phyloP scores from a whole-genome alignment of 2,113 vertebrate genomes.

The Halcyon senegalensis region DNA sequence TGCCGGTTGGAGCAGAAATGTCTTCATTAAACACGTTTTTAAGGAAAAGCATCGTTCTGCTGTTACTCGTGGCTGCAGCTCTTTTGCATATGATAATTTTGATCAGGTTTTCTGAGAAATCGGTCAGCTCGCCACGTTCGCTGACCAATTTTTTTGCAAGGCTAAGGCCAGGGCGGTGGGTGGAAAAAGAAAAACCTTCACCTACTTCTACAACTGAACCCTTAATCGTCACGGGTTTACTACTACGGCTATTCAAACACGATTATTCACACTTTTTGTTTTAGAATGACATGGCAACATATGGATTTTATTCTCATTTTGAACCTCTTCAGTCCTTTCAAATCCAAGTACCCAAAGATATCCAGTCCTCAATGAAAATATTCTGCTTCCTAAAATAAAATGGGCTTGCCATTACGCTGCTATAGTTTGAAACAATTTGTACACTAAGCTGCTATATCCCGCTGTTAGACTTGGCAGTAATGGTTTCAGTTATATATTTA shows the following conservation, averaged over 20 bases:
- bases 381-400: constrained; percentile 17
- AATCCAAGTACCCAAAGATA: constrained; percentile 20
- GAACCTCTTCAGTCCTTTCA: neutral
- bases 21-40: neutral
- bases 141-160: neutral
- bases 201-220: neutral
- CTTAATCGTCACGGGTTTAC: rapidly evolving
- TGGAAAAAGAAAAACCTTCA: neutral
- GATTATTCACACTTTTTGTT: neutral
- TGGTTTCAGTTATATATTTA: constrained; percentile 38
- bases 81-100: neutral
- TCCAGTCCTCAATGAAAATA: constrained; percentile 22
- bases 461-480: constrained; percentile 61
- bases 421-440: constrained; percentile 50
- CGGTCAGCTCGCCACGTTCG: rapidly evolving
- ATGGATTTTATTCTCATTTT: neutral
- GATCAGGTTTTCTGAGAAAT: neutral
- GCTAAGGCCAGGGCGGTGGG: rapidly evolving
- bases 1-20: neutral
- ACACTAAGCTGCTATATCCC: constrained; percentile 19
- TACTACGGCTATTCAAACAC: neutral
- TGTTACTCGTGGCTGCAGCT: neutral
- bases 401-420: neutral
- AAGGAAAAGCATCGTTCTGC: neutral
- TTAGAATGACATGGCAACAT: neutral